These are phyloP conservation scores for Crenichthys baileyi DNA, from an alignment of 2,797 vertebrate species.

Conservation along the genomic window DNA sequence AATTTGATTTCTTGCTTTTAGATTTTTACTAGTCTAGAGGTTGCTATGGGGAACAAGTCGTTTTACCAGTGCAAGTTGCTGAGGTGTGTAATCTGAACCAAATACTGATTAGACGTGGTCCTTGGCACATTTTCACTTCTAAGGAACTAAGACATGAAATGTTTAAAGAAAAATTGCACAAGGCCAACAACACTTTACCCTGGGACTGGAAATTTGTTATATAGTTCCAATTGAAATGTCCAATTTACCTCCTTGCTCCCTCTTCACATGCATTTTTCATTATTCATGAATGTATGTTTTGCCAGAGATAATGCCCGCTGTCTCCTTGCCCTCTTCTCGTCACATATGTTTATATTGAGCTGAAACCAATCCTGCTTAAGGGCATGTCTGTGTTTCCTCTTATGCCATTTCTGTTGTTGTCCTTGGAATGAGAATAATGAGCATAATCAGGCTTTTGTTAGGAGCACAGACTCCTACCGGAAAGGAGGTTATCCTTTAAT, in stretches of 20 bases:
- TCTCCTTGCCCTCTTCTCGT: constrained; percentile 3
- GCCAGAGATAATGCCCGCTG: constrained; percentile 48
- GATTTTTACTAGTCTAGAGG: neutral
- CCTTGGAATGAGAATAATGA: constrained; percentile 48
- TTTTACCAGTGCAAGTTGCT: neutral
- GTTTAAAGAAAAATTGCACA: neutral
- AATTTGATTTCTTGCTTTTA: neutral
- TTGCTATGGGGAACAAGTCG: neutral
- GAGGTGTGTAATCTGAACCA: neutral
- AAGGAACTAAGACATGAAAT: neutral
- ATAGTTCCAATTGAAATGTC: constrained; percentile 31
- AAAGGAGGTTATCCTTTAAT: constrained; percentile 53
- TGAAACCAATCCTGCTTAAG: constrained; percentile 51
- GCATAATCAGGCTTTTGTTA: constrained; percentile 36
- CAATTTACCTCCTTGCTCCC: constrained; percentile 21
- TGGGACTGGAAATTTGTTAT: neutral
- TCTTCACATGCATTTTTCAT: constrained; percentile 44
- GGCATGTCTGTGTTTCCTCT: constrained; percentile 21
- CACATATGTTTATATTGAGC: constrained; percentile 33
- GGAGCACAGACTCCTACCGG: constrained; percentile 30
- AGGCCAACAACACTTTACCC: neutral
- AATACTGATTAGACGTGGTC: neutral
- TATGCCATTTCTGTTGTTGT: constrained; percentile 19
- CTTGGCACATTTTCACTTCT: neutral
- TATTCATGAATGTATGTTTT: constrained; percentile 62